Percentiles rank a stretch among this genome's conserved stretches.
Conservation (phyloP, 2,888 invertebrate genomes). For the Pristionchus japonicus region DNA sequence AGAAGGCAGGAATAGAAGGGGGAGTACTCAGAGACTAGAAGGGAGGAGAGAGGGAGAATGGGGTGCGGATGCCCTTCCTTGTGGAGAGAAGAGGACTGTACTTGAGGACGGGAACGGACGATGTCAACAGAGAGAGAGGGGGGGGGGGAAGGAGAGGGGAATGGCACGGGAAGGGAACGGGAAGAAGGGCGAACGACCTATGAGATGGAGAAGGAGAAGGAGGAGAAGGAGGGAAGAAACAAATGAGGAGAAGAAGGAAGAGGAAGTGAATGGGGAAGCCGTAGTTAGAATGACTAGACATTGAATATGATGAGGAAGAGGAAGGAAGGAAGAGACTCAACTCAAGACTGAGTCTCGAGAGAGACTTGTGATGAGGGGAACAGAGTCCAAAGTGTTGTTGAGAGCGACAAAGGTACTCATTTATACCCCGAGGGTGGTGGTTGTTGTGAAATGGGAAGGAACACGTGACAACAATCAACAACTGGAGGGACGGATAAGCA, state of each 20-base stretch:
- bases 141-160: background rate
- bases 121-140: slow-evolving; percentile 13
- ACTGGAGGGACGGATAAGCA: background rate
- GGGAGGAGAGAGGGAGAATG: background rate
- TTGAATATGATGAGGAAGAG: background rate
- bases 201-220: background rate
- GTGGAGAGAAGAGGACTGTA: too few relatives aligned
- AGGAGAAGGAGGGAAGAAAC: slow-evolving; percentile 11
- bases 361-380: background rate
- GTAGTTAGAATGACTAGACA: background rate
- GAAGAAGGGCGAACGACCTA: slow-evolving; percentile 41
- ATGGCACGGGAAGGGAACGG: slow-evolving; percentile 49
- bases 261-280: background rate
- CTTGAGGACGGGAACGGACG: slow-evolving; percentile 49
- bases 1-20: slow-evolving; percentile 14
- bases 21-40: slow-evolving; percentile 27
- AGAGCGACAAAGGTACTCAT: background rate
- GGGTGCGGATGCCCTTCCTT: background rate
- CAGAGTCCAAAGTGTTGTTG: background rate
- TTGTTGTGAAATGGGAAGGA: background rate
- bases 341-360: background rate
- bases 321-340: background rate
- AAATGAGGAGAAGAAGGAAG: slow-evolving; percentile 14
- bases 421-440: background rate
- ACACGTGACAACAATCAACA: background rate